phyloP scores from a whole-genome alignment of 2,888 invertebrate genomes.

The Lithosia quadra region DNA sequence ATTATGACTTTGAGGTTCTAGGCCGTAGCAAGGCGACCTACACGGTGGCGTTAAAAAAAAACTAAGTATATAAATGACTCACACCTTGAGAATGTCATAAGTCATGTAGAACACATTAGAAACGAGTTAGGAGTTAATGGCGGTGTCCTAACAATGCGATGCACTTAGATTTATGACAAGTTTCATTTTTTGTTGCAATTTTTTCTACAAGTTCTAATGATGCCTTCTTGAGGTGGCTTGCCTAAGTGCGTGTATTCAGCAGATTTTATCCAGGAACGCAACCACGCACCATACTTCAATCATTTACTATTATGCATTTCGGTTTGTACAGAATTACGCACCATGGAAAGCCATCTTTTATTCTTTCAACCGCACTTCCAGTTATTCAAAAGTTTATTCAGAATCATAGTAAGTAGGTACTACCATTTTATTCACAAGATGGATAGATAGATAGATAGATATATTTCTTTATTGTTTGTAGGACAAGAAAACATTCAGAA shows the following conservation, averaged over 20 bases:
- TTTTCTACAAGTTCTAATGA: neutral
- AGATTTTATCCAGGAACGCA: too few relatives aligned
- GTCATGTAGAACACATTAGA: conserved; percentile 7
- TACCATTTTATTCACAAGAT: too few relatives aligned
- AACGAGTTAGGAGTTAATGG: conserved; percentile 1
- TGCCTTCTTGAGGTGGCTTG: neutral
- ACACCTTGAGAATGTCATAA: neutral
- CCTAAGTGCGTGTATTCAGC: neutral
- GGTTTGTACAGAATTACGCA: neutral
- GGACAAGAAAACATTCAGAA: too few relatives aligned
- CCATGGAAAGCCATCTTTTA: neutral
- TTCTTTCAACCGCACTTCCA: too few relatives aligned
- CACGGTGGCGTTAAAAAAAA: neutral
- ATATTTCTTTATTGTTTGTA: too few relatives aligned
- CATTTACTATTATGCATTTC: too few relatives aligned
- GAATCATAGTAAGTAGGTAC: too few relatives aligned
- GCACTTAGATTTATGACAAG: neutral
- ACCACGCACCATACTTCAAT: too few relatives aligned
- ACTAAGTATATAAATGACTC: neutral
- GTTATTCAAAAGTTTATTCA: too few relatives aligned
- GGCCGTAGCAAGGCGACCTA: neutral
- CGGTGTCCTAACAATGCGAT: neutral
- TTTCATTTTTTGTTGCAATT: neutral
- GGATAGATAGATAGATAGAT: too few relatives aligned
- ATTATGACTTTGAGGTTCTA: neutral